Evolutionary conservation across 1,140 invertebrate species (phyloP).

Genomic region (Campoletis sonorensis): DNA sequence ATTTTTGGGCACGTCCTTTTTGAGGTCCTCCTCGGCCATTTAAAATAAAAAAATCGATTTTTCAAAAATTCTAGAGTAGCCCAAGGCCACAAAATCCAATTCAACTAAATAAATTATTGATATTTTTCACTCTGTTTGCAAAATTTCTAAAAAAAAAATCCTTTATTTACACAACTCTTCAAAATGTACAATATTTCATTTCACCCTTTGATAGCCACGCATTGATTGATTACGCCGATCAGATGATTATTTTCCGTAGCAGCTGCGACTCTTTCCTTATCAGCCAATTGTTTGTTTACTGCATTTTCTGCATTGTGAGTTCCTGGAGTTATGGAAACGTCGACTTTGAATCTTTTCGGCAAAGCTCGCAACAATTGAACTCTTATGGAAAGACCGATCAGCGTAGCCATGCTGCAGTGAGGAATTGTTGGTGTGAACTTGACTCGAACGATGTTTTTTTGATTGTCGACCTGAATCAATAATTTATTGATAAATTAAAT

Average conservation of each 20-base stretch:
- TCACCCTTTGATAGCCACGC: slow-evolving; percentile 77
- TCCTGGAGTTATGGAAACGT: slow-evolving; percentile 93
- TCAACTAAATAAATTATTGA: too few relatives aligned
- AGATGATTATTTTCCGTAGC: slow-evolving; percentile 96
- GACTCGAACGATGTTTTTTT: slow-evolving; percentile 84
- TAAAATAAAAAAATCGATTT: too few relatives aligned
- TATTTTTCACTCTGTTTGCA: too few relatives aligned
- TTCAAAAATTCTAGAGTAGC: too few relatives aligned
- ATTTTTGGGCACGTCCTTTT: too few relatives aligned
- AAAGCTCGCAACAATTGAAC: slow-evolving; percentile 93
- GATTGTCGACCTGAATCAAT: slow-evolving; percentile 80
- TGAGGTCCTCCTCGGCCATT: too few relatives aligned
- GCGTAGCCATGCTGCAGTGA: slow-evolving; percentile 99
- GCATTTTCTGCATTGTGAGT: slow-evolving; percentile 93
- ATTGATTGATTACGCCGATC: slow-evolving; percentile 96
- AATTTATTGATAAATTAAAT: not conserved
- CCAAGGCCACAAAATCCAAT: too few relatives aligned
- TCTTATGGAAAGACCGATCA: slow-evolving; percentile 93
- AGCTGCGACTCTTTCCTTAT: slow-evolving; percentile 98
- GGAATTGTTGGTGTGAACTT: slow-evolving; percentile 98
- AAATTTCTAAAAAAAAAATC: too few relatives aligned
- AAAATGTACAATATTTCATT: not conserved
- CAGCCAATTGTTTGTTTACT: slow-evolving; percentile 98
- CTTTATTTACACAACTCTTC: not conserved
- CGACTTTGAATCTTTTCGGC: slow-evolving; percentile 92